Percentiles rank a stretch among this genome's conserved stretches.
Evolutionary conservation across 2,888 invertebrate genomes (phyloP).

Genomic region (Dermolepida albohirtum): DNA sequence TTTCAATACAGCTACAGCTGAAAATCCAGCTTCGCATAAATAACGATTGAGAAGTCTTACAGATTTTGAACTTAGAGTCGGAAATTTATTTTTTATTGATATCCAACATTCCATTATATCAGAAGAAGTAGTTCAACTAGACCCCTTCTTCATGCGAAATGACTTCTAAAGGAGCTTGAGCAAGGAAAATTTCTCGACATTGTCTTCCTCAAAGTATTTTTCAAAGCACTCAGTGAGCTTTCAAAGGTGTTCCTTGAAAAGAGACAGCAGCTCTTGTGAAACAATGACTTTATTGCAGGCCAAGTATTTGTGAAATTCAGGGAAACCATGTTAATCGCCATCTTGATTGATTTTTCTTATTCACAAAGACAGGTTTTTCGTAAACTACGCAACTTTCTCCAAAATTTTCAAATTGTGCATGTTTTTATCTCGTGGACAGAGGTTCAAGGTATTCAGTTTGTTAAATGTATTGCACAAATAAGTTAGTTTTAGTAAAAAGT

Average conservation of each 20-base stretch:
- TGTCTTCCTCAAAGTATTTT: too few relatives aligned
- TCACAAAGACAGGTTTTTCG: conserved; percentile 9
- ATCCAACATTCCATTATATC: not conserved
- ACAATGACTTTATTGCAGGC: not conserved
- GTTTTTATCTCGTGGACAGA: not conserved
- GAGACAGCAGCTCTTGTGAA: too few relatives aligned
- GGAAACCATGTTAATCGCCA: conserved; percentile 2
- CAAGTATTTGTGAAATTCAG: conserved; percentile 14
- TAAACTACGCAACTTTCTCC: conserved; percentile 12
- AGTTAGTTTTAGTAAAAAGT: too few relatives aligned
- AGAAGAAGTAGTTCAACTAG: conserved; percentile 1
- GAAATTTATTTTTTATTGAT: conserved; percentile 9
- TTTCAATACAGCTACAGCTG: too few relatives aligned
- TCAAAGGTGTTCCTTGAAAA: too few relatives aligned
- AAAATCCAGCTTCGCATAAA: too few relatives aligned
- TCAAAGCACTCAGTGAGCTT: too few relatives aligned
- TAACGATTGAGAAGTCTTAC: too few relatives aligned
- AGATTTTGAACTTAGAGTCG: conserved; percentile 8
- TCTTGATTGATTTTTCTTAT: conserved; percentile 19
- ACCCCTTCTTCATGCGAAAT: conserved; percentile 8
- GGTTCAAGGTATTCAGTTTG: conserved; percentile 10
- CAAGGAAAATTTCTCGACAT: too few relatives aligned
- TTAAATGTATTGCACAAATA: conserved; percentile 12
- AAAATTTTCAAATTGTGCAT: conserved; percentile 14
- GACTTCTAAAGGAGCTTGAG: not conserved